Evolutionary conservation across 2,888 invertebrate species (phyloP), one percentile per base, ranked within the genome.

Genomic region (Sphecodes monilicornis): DNA sequence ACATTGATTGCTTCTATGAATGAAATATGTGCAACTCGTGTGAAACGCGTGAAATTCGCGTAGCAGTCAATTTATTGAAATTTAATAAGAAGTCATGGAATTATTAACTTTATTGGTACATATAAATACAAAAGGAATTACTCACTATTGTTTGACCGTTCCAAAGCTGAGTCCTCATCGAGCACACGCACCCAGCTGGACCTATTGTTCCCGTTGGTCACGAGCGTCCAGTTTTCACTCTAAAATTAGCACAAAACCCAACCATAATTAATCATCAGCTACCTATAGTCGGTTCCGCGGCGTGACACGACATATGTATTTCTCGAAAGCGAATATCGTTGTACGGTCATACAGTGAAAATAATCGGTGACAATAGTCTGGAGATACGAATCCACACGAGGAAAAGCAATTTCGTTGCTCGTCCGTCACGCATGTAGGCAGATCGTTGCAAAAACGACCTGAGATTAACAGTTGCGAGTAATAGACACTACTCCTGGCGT

Each of bases 101-200:
- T 10, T 22, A 50, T 50, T 22, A 22, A 50, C 22, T 50, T 22
- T 50, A 50, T 50, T 50, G 10, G 3, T n/a, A 22, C 22, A 50
- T 50, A 22, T 10, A 2, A 22, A 22, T 50, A 2, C 1, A 10
- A 22, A 13, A 10, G 11, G 29, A 22, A 69, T 11, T 66, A 84
- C 91, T 86, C 79, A 93, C 93, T 91, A 80, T 90, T 93, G 87
- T 91, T 91, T 88, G 88, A 88, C 64, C 87, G 89, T 71, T 77
- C 83, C 46, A 43, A 64, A 39, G 57, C 32, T 60, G 79, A 41
- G 29, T 85, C 68, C 68, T 82, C 89, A 41, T 82, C 77, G 79
- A 50, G 71, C 75, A 77, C 79, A 78, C 78, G 85, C 43, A 80
- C 41, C 83, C 86, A 86, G 70, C 77, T 84, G 46, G 80, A 66